phyloP scores from a whole-genome alignment of 1,140 invertebrate species.

The Yoshiicerus persimilis region DNA sequence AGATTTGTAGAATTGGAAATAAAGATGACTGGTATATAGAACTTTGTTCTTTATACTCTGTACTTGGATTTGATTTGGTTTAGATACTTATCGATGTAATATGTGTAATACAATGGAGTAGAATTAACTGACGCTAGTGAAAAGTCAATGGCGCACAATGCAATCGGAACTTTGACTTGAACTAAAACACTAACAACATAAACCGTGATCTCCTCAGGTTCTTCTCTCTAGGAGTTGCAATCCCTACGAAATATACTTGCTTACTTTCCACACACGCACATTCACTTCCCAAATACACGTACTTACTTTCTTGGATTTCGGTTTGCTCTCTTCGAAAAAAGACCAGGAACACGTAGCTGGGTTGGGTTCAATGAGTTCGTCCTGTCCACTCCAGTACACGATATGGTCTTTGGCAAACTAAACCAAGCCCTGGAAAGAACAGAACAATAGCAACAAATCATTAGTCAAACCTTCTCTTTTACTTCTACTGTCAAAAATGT shows the following conservation, averaged over 20 bases:
- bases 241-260: too few relatives aligned
- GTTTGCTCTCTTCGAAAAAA: background rate
- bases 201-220: background rate
- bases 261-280: background rate
- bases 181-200: background rate
- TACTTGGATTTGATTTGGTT: too few relatives aligned
- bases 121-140: background rate
- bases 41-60: background rate
- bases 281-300: too few relatives aligned
- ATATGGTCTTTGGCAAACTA: background rate
- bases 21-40: background rate
- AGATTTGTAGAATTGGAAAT: background rate
- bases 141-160: background rate
- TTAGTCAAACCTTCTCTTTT: background rate
- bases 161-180: background rate
- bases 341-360: background rate
- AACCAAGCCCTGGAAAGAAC: background rate
- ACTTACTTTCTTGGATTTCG: background rate
- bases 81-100: background rate
- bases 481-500: background rate
- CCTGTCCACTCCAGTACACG: background rate
- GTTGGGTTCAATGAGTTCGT: background rate
- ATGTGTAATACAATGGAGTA: background rate
- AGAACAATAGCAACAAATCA: background rate
- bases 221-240: background rate